A percentile compares a stretch with the other conserved stretches of the same genome.
Evolutionary conservation across 2,888 invertebrate species (phyloP).

Genomic region (Eilema caniola): DNA sequence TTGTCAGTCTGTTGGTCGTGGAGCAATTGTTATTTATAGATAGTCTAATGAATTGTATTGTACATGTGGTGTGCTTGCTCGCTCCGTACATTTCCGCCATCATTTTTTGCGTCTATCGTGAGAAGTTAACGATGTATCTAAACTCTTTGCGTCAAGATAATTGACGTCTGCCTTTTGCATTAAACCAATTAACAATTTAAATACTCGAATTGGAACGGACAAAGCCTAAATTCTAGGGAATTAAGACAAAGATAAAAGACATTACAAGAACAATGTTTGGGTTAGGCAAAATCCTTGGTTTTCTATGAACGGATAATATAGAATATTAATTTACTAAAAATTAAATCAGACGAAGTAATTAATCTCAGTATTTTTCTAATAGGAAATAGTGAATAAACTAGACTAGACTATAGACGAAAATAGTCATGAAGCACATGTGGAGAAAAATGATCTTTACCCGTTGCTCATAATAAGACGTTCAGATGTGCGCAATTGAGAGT

Average conservation of each 20-base stretch:
- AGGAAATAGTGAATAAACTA: slow-evolving; percentile 30
- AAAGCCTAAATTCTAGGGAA: not conserved
- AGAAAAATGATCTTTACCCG: slow-evolving; percentile 37
- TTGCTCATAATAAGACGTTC: slow-evolving; percentile 27
- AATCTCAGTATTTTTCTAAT: slow-evolving; percentile 16
- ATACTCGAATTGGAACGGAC: slow-evolving; percentile 18
- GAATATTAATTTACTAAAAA: slow-evolving; percentile 14
- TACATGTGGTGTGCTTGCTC: slow-evolving; percentile 39
- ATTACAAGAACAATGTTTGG: slow-evolving; percentile 9
- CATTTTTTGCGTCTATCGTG: slow-evolving; percentile 37
- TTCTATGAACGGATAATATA: slow-evolving; percentile 8
- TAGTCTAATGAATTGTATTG: slow-evolving; percentile 41
- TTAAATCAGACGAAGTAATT: slow-evolving; percentile 18
- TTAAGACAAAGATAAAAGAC: slow-evolving; percentile 7
- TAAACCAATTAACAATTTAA: slow-evolving; percentile 22
- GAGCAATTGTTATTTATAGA: slow-evolving; percentile 46
- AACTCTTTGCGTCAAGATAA: slow-evolving; percentile 21
- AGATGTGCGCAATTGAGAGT: slow-evolving; percentile 24
- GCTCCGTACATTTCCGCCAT: slow-evolving; percentile 36
- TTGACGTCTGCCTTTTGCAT: slow-evolving; percentile 17
- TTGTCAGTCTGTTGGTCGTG: slow-evolving; percentile 45
- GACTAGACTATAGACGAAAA: slow-evolving; percentile 33
- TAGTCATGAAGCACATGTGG: slow-evolving; percentile 36
- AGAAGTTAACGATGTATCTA: slow-evolving; percentile 32
- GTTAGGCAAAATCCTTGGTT: slow-evolving; percentile 6